Evolutionary conservation across 2,888 invertebrate genomes (phyloP).

Genomic region (Anthophora plumipes): DNA sequence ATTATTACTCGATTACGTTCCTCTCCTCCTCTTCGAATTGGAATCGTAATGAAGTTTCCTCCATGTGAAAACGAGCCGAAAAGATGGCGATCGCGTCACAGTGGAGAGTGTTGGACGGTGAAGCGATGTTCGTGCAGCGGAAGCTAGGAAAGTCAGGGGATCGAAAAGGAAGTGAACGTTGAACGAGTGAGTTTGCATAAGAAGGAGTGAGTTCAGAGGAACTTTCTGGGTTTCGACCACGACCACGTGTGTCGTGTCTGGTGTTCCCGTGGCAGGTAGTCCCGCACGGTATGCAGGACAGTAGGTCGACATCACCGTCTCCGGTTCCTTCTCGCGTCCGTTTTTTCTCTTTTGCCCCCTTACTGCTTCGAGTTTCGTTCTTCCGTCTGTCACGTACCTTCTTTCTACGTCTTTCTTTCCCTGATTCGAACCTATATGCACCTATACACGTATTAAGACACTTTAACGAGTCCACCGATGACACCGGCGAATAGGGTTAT

Average conservation of each 20-base stretch:
- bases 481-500: slow-evolving; percentile 13
- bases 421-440: no score
- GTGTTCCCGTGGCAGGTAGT: slow-evolving; percentile 24
- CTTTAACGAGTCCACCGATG: slow-evolving; percentile 14
- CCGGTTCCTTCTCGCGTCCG: slow-evolving; percentile 23
- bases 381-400: neutral
- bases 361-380: neutral
- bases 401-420: neutral
- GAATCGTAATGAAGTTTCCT: no score
- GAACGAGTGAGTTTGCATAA: neutral
- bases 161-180: slow-evolving; percentile 1
- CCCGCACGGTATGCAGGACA: slow-evolving; percentile 79
- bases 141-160: neutral
- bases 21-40: no score
- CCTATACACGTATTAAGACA: no score
- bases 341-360: slow-evolving; percentile 17
- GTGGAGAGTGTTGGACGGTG: neutral
- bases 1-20: neutral
- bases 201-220: neutral
- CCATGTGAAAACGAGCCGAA: neutral
- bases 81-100: neutral
- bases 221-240: slow-evolving; percentile 17
- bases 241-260: slow-evolving; percentile 27
- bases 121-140: neutral
- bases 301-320: slow-evolving; percentile 76